Evolutionary conservation across 2,888 invertebrate genomes (phyloP), one percentile per base, ranked within the genome.

Genomic region (Acronicta aceris): DNA sequence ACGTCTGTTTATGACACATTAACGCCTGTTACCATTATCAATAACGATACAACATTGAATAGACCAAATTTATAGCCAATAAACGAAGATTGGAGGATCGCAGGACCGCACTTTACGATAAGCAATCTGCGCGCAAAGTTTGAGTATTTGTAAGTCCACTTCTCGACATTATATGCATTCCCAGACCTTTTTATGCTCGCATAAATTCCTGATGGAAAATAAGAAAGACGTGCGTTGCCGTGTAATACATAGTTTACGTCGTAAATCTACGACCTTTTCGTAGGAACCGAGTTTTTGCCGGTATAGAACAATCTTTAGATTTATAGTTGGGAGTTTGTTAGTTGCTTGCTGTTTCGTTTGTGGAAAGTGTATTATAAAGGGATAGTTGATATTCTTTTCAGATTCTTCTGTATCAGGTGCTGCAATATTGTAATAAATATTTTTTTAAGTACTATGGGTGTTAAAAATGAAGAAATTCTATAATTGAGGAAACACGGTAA

Each of bases 41-140:
- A 90, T 83, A 81, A 72, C 84, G 77, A 81, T 84, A 86, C 85
- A 86, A 91, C 88, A 92, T 91, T 92, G 91, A 91, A 92, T 90
- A 83, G 85, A 69, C 53, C 65, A 63, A 81, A 88, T 87, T 92
- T 91, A 93, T 89, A 77, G 86, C 78, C 89, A 71, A 89, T 94
- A 93, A 94, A 93, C 84, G 77, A 83, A 88, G 93, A 94, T 93
- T 93, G 90, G 90, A 91, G 93, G 93, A 93, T 93, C 92, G 88
- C 85, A 84, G 88, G 91, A 89, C 89, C 89, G 85, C 85, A 81
- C 72, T 89, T 93, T 93, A 94, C 88, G 93, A 93, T 89, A 87
- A 88, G 90, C 91, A 93, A 94, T 94, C 90, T 91, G 79, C 83
- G 81, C 79, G 74, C 83, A 88, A 86, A 86, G 84, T 81, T 78